phyloP scores from a whole-genome alignment of 30 jellyfish, hydroid and myxozoan species.

The Hydractinia echinata region DNA sequence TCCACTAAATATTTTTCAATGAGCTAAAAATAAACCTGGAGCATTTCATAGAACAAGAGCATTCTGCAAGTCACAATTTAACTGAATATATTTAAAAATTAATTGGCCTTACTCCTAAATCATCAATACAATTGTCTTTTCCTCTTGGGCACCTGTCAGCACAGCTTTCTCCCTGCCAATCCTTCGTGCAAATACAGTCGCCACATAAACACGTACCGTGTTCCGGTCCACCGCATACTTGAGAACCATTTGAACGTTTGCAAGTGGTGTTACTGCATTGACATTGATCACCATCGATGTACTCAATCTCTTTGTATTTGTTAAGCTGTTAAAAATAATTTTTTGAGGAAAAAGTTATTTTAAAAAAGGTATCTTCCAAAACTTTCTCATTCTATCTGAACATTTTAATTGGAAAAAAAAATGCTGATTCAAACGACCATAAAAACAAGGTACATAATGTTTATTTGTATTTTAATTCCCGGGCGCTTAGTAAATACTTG shows the following conservation, averaged over 20 bases:
- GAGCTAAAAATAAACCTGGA: no score
- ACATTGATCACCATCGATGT: constrained; percentile 74
- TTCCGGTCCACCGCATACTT: constrained; percentile 90
- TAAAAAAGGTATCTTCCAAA: no score
- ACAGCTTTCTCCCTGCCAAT: constrained; percentile 96
- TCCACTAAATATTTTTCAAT: no score
- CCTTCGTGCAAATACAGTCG: constrained; percentile 62
- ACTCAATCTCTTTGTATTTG: constrained; percentile 23
- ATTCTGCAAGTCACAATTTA: no score
- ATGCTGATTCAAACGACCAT: no score
- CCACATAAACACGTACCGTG: constrained; percentile 91
- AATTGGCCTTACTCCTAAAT: constrained; percentile 47
- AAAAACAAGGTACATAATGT: no score
- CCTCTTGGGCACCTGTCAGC: constrained; percentile 87
- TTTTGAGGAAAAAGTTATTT: no score
- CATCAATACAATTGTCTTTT: constrained; percentile 56
- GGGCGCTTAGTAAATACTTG: no score
- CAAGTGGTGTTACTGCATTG: constrained; percentile 92
- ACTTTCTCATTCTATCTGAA: no score
- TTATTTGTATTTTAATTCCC: no score
- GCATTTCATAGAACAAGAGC: no score
- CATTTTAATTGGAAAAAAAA: no score
- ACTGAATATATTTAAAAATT: background rate
- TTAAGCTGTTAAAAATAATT: constrained; percentile 11
- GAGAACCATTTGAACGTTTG: constrained; percentile 66